A percentile compares a stretch with the other conserved stretches of the same genome.
Conservation (phyloP, 1,140 invertebrate species). For the Bombus vancouverensis region DNA sequence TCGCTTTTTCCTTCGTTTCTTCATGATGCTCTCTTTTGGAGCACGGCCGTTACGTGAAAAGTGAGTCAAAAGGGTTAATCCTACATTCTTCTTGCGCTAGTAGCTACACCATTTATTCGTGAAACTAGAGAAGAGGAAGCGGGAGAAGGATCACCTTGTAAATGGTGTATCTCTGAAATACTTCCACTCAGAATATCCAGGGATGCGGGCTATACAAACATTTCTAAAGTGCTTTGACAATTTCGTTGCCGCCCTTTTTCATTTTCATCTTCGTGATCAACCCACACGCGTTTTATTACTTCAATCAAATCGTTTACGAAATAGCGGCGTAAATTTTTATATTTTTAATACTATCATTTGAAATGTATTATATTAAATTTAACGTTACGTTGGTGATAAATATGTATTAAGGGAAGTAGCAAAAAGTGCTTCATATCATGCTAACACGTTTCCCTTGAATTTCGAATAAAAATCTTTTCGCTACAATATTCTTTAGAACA, state of each 20-base stretch:
- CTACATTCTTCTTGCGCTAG: constrained; percentile 55
- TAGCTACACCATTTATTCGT: constrained; percentile 35
- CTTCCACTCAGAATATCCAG: constrained; percentile 58
- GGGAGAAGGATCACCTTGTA: background rate
- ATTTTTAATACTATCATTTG: background rate
- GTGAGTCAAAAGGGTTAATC: constrained; percentile 67
- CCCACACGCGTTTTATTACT: constrained; percentile 21
- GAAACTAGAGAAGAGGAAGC: constrained; percentile 21
- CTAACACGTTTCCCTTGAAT: background rate
- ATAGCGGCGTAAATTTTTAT: no score
- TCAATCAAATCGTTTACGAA: background rate
- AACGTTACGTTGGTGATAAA: no score
- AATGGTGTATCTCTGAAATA: constrained; percentile 38
- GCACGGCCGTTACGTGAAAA: constrained; percentile 22
- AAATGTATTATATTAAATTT: no score
- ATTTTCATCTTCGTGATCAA: background rate
- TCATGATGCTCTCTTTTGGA: background rate
- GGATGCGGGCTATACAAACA: constrained; percentile 67
- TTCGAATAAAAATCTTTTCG: background rate
- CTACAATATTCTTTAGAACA: no score
- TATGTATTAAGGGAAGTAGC: no score
- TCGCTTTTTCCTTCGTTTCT: background rate
- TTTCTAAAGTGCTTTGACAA: constrained; percentile 71
- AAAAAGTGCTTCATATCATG: background rate
- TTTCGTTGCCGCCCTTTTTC: constrained; percentile 35